These are phyloP conservation scores for Dinomys branickii DNA, from an alignment of 2,113 vertebrate genomes.

Conservation along the genomic window DNA sequence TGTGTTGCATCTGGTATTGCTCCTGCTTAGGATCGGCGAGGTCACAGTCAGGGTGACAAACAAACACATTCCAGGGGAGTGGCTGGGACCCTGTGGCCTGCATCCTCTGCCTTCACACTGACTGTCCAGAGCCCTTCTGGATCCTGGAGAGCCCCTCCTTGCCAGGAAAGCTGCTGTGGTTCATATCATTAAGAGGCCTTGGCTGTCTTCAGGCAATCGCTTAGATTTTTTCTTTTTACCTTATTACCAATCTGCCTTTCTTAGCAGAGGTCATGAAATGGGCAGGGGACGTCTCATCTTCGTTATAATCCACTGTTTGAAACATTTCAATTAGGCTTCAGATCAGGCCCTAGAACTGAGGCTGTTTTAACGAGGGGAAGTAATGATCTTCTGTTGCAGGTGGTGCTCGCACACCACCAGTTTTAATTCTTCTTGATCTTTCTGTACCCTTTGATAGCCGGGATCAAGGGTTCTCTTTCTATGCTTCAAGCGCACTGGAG, in stretches of 20 bases:
- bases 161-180: conserved; percentile 72
- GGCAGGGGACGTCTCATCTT: conserved; percentile 87
- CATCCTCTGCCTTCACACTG: conserved; percentile 36
- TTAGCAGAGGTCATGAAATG: conserved; percentile 87
- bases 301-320: conserved; percentile 89
- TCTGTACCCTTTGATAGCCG: conserved; percentile 89
- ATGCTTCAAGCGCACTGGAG: conserved; percentile 84
- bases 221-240: conserved; percentile 80
- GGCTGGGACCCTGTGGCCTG: neutral
- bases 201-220: conserved; percentile 83
- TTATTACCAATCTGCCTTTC: conserved; percentile 86
- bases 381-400: conserved; percentile 89
- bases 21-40: neutral
- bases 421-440: conserved; percentile 91
- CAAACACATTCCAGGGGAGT: accelerated
- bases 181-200: conserved; percentile 84
- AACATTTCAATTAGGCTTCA: conserved; percentile 90
- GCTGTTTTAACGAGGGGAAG: conserved; percentile 87
- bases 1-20: accelerated
- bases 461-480: conserved; percentile 89
- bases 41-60: neutral
- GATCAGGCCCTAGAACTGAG: conserved; percentile 88
- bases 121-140: conserved; percentile 27
- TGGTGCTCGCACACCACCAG: conserved; percentile 88
- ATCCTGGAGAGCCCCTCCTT: conserved; percentile 59